These are phyloP conservation scores for Edolisoma coerulescens DNA, from an alignment of 2,113 vertebrate species.

Conservation along the genomic window DNA sequence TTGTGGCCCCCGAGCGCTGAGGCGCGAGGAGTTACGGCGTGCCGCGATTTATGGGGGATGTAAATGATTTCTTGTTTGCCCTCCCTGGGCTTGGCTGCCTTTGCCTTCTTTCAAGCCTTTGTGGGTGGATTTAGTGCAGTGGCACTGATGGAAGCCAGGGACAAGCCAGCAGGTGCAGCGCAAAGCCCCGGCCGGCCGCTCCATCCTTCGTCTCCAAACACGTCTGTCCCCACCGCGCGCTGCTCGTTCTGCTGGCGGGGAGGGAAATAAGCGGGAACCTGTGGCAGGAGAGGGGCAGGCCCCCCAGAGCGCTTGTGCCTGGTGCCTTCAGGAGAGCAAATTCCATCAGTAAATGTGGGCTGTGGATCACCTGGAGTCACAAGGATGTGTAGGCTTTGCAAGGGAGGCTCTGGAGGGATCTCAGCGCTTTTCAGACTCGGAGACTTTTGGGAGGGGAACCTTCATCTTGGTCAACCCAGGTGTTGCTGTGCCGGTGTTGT, in stretches of 20 bases:
- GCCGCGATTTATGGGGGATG: slow-evolving; percentile 5
- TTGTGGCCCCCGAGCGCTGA: background rate
- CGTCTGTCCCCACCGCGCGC: accelerated
- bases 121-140: slow-evolving; percentile 1
- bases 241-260: background rate
- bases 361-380: background rate
- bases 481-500: background rate
- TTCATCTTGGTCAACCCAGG: accelerated
- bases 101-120: background rate
- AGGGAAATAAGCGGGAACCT: background rate
- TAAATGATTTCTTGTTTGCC: slow-evolving; percentile 33
- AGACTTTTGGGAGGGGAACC: accelerated
- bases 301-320: accelerated
- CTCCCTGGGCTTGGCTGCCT: background rate
- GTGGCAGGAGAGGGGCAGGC: background rate
- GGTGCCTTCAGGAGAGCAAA: background rate
- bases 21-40: slow-evolving; percentile 4
- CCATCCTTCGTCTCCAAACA: background rate
- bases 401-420: background rate
- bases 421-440: accelerated
- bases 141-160: slow-evolving; percentile 48
- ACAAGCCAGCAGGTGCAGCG: background rate
- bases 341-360: accelerated
- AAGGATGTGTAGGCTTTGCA: background rate
- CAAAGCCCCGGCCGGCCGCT: background rate